Evolutionary conservation across 2,113 vertebrate species (phyloP).

Genomic region (Alaudala cheleensis): DNA sequence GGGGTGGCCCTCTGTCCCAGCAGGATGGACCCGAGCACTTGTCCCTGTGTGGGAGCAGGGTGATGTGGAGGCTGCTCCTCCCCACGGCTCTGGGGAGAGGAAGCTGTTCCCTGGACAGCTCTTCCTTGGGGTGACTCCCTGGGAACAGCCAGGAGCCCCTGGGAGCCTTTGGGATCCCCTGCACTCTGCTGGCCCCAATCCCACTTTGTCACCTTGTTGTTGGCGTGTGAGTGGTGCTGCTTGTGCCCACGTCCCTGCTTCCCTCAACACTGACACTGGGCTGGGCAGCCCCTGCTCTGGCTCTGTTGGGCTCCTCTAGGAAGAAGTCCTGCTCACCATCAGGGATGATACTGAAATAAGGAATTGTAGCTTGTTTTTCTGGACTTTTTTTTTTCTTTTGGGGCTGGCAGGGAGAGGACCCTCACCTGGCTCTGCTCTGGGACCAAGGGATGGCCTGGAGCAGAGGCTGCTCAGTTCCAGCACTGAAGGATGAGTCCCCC

Average conservation of each 20-base stretch:
- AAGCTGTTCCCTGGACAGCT: not conserved
- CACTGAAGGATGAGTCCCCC: not conserved
- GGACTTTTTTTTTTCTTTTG: not conserved
- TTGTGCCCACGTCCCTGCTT: not conserved
- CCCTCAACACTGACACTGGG: not conserved
- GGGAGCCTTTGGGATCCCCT: not conserved
- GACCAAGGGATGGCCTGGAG: not conserved
- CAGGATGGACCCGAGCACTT: not conserved
- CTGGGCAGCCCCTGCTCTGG: not conserved
- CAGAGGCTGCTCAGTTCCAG: not conserved
- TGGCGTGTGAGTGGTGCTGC: not conserved
- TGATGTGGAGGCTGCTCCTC: fast-evolving
- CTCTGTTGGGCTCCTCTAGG: not conserved
- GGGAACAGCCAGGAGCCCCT: not conserved
- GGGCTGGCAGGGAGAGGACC: not conserved
- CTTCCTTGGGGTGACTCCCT: not conserved
- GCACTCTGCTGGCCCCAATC: not conserved
- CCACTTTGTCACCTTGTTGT: not conserved
- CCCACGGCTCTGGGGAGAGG: not conserved
- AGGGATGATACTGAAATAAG: not conserved
- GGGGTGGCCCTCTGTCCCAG: not conserved
- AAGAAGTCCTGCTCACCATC: not conserved
- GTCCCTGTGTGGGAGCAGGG: fast-evolving
- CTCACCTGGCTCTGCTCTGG: not conserved
- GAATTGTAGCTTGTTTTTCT: not conserved